Evolutionary conservation across 2,888 invertebrate genomes (phyloP).

Genomic region (Andrena bucephala): DNA sequence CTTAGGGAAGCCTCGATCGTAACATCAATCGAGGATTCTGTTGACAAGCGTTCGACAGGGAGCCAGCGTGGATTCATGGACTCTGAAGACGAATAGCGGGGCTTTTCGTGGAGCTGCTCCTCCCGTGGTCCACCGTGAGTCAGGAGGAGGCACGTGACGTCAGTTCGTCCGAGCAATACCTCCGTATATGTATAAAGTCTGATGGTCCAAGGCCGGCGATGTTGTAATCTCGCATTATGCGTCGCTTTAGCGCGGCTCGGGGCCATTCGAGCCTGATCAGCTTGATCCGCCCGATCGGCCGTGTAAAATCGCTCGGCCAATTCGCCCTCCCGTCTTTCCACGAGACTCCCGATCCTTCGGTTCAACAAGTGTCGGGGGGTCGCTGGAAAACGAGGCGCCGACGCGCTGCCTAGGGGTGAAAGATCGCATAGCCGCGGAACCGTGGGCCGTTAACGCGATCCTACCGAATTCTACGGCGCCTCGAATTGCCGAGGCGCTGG

Average conservation of each 20-base stretch:
- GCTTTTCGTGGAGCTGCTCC: slow-evolving; percentile 26
- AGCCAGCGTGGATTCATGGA: too few species aligned
- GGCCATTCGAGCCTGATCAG: background rate
- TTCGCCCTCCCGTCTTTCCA: background rate
- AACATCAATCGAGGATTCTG: too few species aligned
- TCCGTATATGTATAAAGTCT: slow-evolving; percentile 83
- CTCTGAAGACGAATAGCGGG: background rate
- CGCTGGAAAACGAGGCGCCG: background rate
- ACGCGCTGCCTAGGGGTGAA: background rate
- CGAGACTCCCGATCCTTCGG: background rate
- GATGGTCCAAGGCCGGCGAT: slow-evolving; percentile 80
- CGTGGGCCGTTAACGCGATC: slow-evolving; percentile 25
- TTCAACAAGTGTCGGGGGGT: background rate
- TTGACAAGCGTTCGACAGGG: background rate
- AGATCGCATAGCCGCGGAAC: background rate
- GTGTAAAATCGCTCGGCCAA: slow-evolving; percentile 24
- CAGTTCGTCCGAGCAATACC: slow-evolving; percentile 77
- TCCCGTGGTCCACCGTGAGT: slow-evolving; percentile 72
- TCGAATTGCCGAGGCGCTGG: slow-evolving; percentile 35
- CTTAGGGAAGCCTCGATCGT: too few species aligned
- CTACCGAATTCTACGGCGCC: slow-evolving; percentile 33
- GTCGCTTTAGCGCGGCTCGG: slow-evolving; percentile 36
- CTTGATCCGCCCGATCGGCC: background rate
- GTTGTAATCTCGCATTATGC: slow-evolving; percentile 70
- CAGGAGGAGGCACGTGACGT: slow-evolving; percentile 79